A percentile compares a stretch with the other conserved stretches of the same genome.
These are phyloP conservation scores for Pangasius krempfi DNA, from an alignment of 2,797 vertebrate species.

Conservation along the genomic window DNA sequence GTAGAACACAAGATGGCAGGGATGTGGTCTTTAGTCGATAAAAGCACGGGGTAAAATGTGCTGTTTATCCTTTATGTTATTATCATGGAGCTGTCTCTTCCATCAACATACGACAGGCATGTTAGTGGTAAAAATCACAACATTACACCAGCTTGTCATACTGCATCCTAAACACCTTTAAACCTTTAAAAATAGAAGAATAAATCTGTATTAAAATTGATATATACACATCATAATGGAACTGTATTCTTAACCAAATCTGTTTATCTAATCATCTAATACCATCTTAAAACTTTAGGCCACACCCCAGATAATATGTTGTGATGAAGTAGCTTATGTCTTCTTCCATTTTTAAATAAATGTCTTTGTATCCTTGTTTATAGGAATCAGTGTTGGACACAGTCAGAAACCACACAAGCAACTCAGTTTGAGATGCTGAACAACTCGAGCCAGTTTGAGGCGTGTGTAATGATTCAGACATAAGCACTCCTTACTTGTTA, in stretches of 20 bases:
- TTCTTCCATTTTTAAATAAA: neutral
- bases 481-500: neutral
- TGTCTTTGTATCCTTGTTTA: neutral
- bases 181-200: neutral
- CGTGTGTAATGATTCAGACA: neutral
- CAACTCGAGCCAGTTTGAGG: neutral
- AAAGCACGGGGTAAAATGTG: neutral
- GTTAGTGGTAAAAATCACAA: neutral
- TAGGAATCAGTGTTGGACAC: neutral
- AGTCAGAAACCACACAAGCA: neutral
- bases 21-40: neutral
- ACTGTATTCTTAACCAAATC: neutral
- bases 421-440: neutral
- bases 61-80: neutral
- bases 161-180: neutral
- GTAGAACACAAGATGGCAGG: neutral
- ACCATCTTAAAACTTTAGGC: neutral
- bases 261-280: neutral
- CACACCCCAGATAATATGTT: neutral
- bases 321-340: neutral
- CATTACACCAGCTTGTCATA: neutral
- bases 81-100: neutral
- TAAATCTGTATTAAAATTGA: neutral
- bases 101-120: neutral
- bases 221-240: neutral